Conservation (phyloP, 2,797 vertebrate species). For the Hemitrygon akajei region DNA sequence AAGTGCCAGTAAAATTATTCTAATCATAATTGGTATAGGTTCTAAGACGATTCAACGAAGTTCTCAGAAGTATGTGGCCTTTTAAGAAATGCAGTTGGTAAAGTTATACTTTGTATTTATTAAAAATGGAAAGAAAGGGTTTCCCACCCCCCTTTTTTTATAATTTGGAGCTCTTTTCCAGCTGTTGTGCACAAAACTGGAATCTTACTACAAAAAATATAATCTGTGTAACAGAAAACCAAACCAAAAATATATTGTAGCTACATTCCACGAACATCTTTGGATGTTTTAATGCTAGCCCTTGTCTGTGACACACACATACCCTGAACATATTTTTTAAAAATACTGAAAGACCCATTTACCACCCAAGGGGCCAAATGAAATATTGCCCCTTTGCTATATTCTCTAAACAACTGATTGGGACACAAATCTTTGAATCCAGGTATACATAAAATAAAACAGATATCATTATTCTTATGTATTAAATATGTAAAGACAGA, state of each 20-base stretch:
- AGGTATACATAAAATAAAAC: not conserved
- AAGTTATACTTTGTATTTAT: not conserved
- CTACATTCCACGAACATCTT: no score
- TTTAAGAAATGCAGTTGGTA: not conserved
- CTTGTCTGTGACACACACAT: no score
- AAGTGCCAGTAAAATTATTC: conserved; percentile 3
- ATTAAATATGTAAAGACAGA: no score
- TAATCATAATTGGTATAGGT: not conserved
- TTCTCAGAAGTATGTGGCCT: not conserved
- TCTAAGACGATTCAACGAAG: not conserved
- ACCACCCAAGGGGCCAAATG: not conserved
- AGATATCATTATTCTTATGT: no score
- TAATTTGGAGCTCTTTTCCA: not conserved
- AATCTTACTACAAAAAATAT: not conserved
- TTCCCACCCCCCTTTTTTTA: not conserved
- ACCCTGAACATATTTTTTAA: no score
- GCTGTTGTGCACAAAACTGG: not conserved
- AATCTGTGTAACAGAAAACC: not conserved
- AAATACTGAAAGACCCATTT: not conserved
- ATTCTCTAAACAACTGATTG: not conserved
- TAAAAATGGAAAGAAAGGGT: not conserved
- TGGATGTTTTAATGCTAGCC: no score
- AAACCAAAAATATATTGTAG: no score
- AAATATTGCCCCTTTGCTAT: not conserved
- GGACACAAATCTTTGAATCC: not conserved